Percentiles rank a stretch among this genome's conserved stretches.
These are phyloP conservation scores for Petrolisthes manimaculis DNA, from an alignment of 2,888 invertebrate genomes.

Conservation along the genomic window DNA sequence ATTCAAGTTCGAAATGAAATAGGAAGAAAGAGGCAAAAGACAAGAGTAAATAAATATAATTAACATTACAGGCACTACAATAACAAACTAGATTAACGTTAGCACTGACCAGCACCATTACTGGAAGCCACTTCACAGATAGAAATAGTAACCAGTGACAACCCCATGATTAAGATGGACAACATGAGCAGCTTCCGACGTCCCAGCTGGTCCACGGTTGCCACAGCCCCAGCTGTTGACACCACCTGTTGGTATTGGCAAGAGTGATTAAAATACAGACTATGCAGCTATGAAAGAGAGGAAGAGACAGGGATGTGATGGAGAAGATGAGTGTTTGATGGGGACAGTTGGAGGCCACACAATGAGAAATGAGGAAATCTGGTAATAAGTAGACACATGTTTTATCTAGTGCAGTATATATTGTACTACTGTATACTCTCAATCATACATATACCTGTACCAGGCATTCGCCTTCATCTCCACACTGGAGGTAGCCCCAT, in stretches of 20 bases:
- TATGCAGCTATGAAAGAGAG: too few species aligned
- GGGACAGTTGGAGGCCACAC: too few species aligned
- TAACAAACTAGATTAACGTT: not conserved
- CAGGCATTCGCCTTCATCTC: too few species aligned
- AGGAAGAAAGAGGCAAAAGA: not conserved
- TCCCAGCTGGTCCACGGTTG: constrained; percentile 40
- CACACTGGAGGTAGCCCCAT: too few species aligned
- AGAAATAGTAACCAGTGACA: constrained; percentile 40
- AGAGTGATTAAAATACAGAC: not conserved
- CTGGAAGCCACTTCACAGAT: constrained; percentile 35
- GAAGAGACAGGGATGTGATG: too few species aligned
- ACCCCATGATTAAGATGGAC: constrained; percentile 42
- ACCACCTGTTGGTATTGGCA: constrained; percentile 24
- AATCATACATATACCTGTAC: too few species aligned
- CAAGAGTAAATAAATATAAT: not conserved
- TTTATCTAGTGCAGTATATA: too few species aligned
- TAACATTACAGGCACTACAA: not conserved
- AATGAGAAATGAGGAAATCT: too few species aligned
- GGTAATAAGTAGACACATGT: too few species aligned
- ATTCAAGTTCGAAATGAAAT: not conserved
- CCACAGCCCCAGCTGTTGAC: constrained; percentile 38
- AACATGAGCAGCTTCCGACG: constrained; percentile 45
- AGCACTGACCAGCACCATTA: constrained; percentile 35
- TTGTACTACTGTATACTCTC: too few species aligned
- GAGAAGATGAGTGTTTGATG: too few species aligned